A percentile compares a stretch with the other conserved stretches of the same genome.
These are phyloP conservation scores for Hyperoplus lanceolatus DNA, from an alignment of 2,797 vertebrate species.

Conservation along the genomic window DNA sequence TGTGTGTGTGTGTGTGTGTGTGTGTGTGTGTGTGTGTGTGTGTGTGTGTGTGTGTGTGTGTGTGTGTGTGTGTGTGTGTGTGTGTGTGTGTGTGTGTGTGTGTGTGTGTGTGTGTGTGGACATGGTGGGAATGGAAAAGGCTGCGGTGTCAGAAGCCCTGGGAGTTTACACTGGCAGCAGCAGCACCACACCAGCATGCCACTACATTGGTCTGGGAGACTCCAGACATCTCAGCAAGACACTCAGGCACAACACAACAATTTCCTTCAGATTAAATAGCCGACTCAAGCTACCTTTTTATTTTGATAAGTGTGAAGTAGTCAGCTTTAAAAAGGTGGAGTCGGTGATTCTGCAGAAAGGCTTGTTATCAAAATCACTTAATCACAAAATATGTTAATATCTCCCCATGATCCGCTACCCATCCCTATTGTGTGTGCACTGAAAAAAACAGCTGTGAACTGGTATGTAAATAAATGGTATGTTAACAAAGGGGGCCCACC, in stretches of 20 bases:
- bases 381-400: too few relatives aligned
- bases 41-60: too few relatives aligned
- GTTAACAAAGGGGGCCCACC: too few relatives aligned
- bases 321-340: too few relatives aligned
- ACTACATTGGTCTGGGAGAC: constrained; percentile 35
- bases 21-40: too few relatives aligned
- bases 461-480: too few relatives aligned
- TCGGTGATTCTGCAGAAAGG: too few relatives aligned
- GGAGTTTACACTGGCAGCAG: constrained; percentile 59
- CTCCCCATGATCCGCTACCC: too few relatives aligned
- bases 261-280: constrained; percentile 28
- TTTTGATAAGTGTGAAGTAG: constrained; percentile 5
- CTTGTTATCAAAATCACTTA: too few relatives aligned
- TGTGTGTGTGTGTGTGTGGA: constrained; percentile 32
- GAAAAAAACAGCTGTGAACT: too few relatives aligned
- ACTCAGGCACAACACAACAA: constrained; percentile 5
- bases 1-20: neutral
- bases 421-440: too few relatives aligned
- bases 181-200: constrained; percentile 11
- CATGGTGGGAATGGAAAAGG: constrained; percentile 45
- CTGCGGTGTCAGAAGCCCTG: constrained; percentile 42
- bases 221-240: constrained; percentile 21
- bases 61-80: too few relatives aligned
- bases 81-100: neutral
- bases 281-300: constrained; percentile 6